Conservation (phyloP, 2,888 invertebrate species). For the Siphonodentalium dalli region DNA sequence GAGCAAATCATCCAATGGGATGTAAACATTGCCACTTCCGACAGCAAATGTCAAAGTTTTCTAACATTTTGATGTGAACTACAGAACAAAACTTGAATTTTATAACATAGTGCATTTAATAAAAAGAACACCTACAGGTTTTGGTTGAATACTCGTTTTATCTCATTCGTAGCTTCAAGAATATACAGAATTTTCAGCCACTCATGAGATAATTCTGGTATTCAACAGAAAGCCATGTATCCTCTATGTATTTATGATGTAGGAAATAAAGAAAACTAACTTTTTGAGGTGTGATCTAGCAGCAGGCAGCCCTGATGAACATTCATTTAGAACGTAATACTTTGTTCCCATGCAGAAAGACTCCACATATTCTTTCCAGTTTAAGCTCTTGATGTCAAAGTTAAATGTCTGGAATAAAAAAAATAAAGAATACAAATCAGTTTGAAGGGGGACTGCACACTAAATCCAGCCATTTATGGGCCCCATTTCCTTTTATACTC, state of each 20-base stretch:
- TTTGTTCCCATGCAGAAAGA: constrained; percentile 64
- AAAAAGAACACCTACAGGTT: not conserved
- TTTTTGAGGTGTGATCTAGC: constrained; percentile 63
- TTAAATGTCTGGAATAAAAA: constrained; percentile 54
- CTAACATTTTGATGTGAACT: too few species aligned
- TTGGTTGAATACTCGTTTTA: too few species aligned
- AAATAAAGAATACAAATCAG: too few species aligned
- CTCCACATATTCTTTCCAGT: constrained; percentile 65
- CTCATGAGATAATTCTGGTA: too few species aligned
- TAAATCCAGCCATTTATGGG: too few species aligned
- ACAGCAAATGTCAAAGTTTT: too few species aligned
- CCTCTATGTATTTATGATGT: not conserved
- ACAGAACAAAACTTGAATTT: too few species aligned
- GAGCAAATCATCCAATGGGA: too few species aligned
- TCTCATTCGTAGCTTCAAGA: not conserved
- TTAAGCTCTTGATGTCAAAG: constrained; percentile 60
- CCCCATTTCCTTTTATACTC: too few species aligned
- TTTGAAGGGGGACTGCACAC: too few species aligned
- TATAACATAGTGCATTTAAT: too few species aligned
- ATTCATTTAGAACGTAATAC: constrained; percentile 63
- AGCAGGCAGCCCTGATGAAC: constrained; percentile 58
- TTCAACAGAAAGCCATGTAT: not conserved
- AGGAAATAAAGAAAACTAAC: constrained; percentile 41
- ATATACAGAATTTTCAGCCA: not conserved
- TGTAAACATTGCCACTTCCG: too few species aligned